phyloP scores from a whole-genome alignment of 2,113 vertebrate species.

The Nothoprocta perdicaria region DNA sequence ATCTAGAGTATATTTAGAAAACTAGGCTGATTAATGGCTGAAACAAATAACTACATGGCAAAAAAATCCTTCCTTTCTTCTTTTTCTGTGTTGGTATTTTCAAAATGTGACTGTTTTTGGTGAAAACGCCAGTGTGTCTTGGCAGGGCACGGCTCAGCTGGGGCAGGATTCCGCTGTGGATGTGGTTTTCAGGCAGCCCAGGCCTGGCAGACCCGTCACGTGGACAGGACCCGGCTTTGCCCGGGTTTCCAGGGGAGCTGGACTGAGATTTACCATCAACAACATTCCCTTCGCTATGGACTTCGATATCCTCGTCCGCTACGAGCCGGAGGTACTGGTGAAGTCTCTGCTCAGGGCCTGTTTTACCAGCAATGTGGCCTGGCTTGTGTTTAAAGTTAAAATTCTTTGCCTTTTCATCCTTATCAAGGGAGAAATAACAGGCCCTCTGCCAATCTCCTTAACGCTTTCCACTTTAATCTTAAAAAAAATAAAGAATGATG shows the following conservation, averaged over 20 bases:
- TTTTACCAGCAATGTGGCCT: not conserved
- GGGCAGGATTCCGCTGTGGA: constrained; percentile 54
- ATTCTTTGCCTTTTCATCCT: not conserved
- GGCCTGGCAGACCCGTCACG: constrained; percentile 50
- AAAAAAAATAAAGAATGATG: not conserved
- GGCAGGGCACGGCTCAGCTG: constrained; percentile 58
- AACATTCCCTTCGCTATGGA: constrained; percentile 82
- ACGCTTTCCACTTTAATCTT: not conserved
- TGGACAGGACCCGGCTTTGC: constrained; percentile 88
- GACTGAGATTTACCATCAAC: constrained; percentile 83
- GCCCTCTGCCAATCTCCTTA: not conserved
- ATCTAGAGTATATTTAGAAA: not conserved
- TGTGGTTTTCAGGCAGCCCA: constrained; percentile 74
- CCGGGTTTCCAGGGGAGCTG: constrained; percentile 75
- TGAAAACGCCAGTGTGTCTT: not conserved
- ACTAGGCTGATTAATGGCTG: not conserved
- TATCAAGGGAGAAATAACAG: not conserved
- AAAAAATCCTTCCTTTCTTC: constrained; percentile 4
- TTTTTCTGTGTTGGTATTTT: not conserved
- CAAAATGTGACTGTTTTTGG: not conserved
- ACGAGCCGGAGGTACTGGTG: constrained; percentile 82
- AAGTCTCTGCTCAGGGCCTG: not conserved
- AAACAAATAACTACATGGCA: not conserved
- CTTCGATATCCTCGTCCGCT: constrained; percentile 83
- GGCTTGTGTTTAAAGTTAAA: not conserved